Evolutionary conservation across 2,113 vertebrate species (phyloP), one percentile per base, ranked within the genome.

Genomic region (Pipra filicauda): DNA sequence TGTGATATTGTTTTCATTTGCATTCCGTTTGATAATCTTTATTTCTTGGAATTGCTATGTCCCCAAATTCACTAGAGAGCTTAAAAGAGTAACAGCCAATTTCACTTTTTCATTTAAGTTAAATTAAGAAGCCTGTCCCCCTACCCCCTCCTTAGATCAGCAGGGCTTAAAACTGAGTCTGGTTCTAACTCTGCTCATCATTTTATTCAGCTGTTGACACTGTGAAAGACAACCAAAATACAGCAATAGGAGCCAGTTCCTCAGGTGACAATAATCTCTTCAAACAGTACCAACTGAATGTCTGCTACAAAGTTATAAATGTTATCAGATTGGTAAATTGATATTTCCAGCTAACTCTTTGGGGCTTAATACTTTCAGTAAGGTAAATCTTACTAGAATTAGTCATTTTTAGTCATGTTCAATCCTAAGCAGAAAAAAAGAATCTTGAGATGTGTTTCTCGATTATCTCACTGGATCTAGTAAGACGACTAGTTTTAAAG

Each of bases 1-100:
- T 61, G 79, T 88, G 83, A 92, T 96, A 89, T 51, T 88, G 44
- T 69, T 95, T 93, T 77, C 58, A 95, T 93, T 94, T 94, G 33
- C 80, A 72, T 93, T 95, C 27, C 15, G 69, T 94, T 73, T 85
- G 57, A 92, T 92, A 92, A 89, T 91, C 41, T 58, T 94, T 91
- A 58, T 91, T 94, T 49, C 85, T 83, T 83, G 49, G 31, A 41
- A 90, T 82, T 33, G 4, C 23, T 82, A 2, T 7, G 2, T 85
- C 37, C 20, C 8, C n/a, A 88, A n/a, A 93, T 93, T 89, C 75
- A 79, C 49, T 70, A 18, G 35, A 62, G 31, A 73, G 11, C 79
- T 89, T 76, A 70, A 91, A 82, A 81, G 26, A 6, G 4, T 61
- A 75, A 69, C 20, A 65, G 33, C 5, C 3, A 44, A 39, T 73